Base-by-base conservation (phyloP, 2,113 vertebrate genomes). In the Oncorhynchus keta region DNA sequence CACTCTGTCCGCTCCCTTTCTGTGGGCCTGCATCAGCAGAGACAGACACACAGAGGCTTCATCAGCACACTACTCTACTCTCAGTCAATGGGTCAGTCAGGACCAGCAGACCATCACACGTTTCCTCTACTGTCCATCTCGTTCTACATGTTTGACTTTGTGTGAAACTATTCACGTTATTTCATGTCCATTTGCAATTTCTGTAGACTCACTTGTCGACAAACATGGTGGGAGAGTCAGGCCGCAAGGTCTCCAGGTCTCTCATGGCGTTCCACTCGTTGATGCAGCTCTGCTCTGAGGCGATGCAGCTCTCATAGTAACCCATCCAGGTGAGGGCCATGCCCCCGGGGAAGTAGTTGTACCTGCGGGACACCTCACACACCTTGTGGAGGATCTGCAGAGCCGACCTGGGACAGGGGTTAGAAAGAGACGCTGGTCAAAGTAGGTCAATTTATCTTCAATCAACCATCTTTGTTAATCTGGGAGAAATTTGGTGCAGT, bases 181-280 rank as follows among this genome's bases (percentile, higher is more conserved):
- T 22, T 22, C 26, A 32, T 67, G 18, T 30, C 14, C 65, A 9
- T 24, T 14, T 28, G 24, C 4, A 16, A 20, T 71, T 51, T 39
- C 2, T 14, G 2, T 78, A 62, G 64, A 86, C 97, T 91, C 80
- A 99, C 97, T 96, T 99, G 92, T 99, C 97, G 0, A 95, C 95
- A 49, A 97, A 99, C 78, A 98, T 93, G 1, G 94, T 94, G 0
- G 97, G 98, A 0, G 97, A 99, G 88, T 99, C 97, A 0, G 96
- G 95, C 49, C 97, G 92, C 0, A 95, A 89, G 76, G 95, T 98
- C 88, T 99, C 97, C 89, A 99, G 88, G 91, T 99, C 98, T 89
- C 95, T 96, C 97, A 99, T 99, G 18, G 96, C 92, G 0, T 99
- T 99, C 98, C 98, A 99, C 92, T 99, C 97, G 0, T 99, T 99